Percentiles rank a stretch among this genome's conserved stretches.
Conservation (phyloP, 2,888 invertebrate genomes). For the Yponomeuta evonymella region DNA sequence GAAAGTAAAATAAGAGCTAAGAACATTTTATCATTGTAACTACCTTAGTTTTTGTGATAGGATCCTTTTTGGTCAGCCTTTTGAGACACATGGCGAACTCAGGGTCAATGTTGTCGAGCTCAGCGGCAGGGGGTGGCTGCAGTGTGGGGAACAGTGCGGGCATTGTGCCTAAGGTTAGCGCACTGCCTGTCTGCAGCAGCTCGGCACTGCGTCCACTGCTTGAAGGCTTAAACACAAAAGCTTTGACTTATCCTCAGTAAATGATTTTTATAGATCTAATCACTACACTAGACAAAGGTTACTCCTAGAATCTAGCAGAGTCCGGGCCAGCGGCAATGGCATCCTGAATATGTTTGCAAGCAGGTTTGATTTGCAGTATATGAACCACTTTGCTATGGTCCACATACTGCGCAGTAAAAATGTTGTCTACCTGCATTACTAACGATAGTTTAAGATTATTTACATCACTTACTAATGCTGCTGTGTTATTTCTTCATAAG, state of each 20-base stretch:
- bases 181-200: conserved; percentile 59
- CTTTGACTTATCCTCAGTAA: background rate
- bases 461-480: no score
- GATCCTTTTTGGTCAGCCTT: conserved; percentile 93
- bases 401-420: no score
- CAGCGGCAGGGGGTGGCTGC: conserved; percentile 54
- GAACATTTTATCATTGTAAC: background rate
- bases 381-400: no score
- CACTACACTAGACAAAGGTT: no score
- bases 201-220: conserved; percentile 94
- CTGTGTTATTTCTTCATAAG: no score
- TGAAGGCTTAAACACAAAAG: conserved; percentile 81
- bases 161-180: conserved; percentile 38
- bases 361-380: no score
- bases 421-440: no score
- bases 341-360: no score
- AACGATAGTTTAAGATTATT: no score
- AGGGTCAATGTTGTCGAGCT: conserved; percentile 79
- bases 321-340: no score
- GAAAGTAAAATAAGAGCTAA: background rate
- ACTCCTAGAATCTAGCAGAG: no score
- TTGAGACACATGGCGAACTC: conserved; percentile 87
- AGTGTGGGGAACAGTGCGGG: conserved; percentile 12
- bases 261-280: no score
- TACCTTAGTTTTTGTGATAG: conserved; percentile 92